Base-by-base conservation (phyloP, 2,113 vertebrate genomes). In the Dipodomys spectabilis region DNA sequence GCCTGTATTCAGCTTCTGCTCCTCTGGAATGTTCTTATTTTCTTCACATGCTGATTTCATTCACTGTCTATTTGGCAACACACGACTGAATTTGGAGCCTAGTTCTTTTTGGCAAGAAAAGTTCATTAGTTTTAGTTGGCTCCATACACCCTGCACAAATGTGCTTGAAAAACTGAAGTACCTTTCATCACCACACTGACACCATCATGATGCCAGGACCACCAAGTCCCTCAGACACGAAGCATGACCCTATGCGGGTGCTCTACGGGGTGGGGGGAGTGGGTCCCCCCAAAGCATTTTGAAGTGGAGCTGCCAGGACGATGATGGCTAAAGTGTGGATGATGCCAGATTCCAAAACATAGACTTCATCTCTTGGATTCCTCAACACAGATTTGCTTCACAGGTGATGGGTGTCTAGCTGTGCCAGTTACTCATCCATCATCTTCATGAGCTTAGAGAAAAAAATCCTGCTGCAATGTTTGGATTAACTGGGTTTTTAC, bases 101-200 rank as follows among this genome's bases (percentile, higher is more conserved):
- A 9, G n/a, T 93, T 96, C 97, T 97, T 94, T 67, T 95, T 97
- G 97, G 95, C 97, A 96, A 93, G 86, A 74, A 62, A 95, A 82
- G 83, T 96, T 97, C 93, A 93, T 98, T 98, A 93, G 95, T 97
- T 97, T 96, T 91, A 35, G 82, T 95, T 88, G n/a, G 83, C 82
- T 88, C 88, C 68, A 88, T 75, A 81, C 75, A 83, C 53, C 30
- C 71, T 86, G 82, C 77, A 80, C 79, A 93, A 65, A 75, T 64
- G 79, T 67, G 44, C 88, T 67, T 27, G 77, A 30, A 35, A 77
- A 35, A 78, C 22, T 6, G 15, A 65, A 78, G 53, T 18, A 45
- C 72, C 53, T 80, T 91, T 67, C 20, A 1, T 1, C 0, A 15
- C 65, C 82, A 45, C 73, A 45, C 60, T 78, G 81, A 75, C 11